Evolutionary conservation across 92 coral and sea anemone genomes (phyloP).

Genomic region (Actinernus sp.): DNA sequence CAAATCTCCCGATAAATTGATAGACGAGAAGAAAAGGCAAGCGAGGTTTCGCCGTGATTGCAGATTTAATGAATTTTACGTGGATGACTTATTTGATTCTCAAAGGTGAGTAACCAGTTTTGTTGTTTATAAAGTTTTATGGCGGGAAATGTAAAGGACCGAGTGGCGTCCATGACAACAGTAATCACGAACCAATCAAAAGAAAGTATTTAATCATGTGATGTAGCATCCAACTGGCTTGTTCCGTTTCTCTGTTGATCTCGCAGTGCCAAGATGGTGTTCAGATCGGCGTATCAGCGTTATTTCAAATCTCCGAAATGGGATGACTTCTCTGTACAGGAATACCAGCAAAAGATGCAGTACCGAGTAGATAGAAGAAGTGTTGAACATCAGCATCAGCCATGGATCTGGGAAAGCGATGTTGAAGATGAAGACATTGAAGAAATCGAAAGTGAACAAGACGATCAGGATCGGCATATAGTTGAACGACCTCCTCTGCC

Average conservation of each 20-base stretch:
- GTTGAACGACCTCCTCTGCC: conserved; percentile 5
- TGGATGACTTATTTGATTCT: not conserved
- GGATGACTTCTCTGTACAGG: conserved; percentile 89
- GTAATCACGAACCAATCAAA: conserved; percentile 54
- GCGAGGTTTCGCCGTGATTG: not conserved
- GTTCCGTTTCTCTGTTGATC: conserved; percentile 5
- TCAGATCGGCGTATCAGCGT: conserved; percentile 76
- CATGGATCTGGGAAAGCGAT: conserved; percentile 95
- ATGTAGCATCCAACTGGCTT: conserved; percentile 42
- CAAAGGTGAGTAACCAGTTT: not conserved
- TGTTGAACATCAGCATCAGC: conserved; percentile 92
- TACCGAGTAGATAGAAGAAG: conserved; percentile 93
- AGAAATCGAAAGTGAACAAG: conserved; percentile 43
- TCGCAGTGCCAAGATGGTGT: conserved; percentile 73
- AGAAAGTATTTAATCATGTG: conserved; percentile 16
- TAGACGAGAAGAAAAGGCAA: not conserved
- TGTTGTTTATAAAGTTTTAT: conserved; percentile 1
- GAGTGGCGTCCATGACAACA: conserved; percentile 75
- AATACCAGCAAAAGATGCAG: conserved; percentile 73
- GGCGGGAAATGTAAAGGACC: conserved; percentile 72
- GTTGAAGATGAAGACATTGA: conserved; percentile 71
- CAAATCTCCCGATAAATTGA: too few relatives aligned
- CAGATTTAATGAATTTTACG: not conserved
- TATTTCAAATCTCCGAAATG: conserved; percentile 76
- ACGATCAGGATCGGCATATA: conserved; percentile 7